A percentile compares a stretch with the other conserved stretches of the same genome.
These are phyloP conservation scores for Epinephelus coioides DNA, from an alignment of 2,797 vertebrate genomes.

Conservation along the genomic window DNA sequence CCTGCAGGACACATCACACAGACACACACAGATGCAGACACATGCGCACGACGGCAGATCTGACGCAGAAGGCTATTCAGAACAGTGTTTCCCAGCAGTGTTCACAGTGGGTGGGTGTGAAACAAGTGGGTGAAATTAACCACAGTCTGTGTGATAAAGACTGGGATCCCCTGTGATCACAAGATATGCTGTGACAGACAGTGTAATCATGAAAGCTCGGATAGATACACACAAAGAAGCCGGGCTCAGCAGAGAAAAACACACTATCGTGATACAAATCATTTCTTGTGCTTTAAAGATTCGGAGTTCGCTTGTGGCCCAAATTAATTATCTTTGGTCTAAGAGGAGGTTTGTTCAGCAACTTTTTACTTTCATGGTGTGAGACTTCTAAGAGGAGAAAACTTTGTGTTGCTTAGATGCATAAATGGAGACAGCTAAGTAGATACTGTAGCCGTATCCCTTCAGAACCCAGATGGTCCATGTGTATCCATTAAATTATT, in stretches of 20 bases:
- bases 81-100: constrained; percentile 43
- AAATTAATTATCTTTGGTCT: constrained; percentile 16
- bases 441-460: neutral
- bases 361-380: neutral
- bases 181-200: constrained; percentile 44
- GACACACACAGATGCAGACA: constrained; percentile 61
- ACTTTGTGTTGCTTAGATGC: neutral
- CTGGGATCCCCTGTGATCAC: constrained; percentile 51
- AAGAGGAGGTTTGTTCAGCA: constrained; percentile 3
- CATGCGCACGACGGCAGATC: constrained; percentile 27
- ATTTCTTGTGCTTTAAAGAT: constrained; percentile 1
- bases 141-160: constrained; percentile 42
- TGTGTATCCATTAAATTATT: constrained; percentile 29
- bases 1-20: constrained; percentile 84
- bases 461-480: constrained; percentile 36
- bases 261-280: neutral
- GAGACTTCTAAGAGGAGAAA: constrained; percentile 7
- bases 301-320: constrained; percentile 9
- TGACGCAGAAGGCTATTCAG: constrained; percentile 36
- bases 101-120: constrained; percentile 45
- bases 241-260: constrained; percentile 29
- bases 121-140: constrained; percentile 55
- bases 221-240: constrained; percentile 51
- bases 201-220: constrained; percentile 42
- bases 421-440: neutral